phyloP scores from a whole-genome alignment of 2,888 invertebrate species.

The Calephelis perditalis region DNA sequence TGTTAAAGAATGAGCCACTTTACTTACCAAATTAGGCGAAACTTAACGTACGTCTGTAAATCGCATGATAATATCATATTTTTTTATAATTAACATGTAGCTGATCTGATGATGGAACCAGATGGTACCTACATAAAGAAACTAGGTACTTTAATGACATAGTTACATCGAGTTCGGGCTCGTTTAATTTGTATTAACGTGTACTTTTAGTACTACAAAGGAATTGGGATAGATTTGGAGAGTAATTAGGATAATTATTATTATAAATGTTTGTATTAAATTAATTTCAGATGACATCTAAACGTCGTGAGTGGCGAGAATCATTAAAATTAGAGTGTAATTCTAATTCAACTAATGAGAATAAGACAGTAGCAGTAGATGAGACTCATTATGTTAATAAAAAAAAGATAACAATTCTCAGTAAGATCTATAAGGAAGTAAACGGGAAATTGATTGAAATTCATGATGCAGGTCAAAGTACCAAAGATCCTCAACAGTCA shows the following conservation, averaged over 20 bases:
- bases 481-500: neutral
- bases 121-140: no score
- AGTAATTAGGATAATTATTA: neutral
- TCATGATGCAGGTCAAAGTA: neutral
- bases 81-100: no score
- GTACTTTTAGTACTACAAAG: no score
- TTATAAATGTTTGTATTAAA: neutral
- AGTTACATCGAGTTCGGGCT: no score
- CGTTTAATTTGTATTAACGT: no score
- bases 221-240: no score
- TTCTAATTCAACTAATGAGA: neutral
- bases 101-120: no score
- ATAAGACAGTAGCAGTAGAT: neutral
- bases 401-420: slow-evolving; percentile 2
- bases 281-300: neutral
- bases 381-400: neutral
- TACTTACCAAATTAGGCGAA: no score
- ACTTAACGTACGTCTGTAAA: no score
- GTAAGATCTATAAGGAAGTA: slow-evolving; percentile 3
- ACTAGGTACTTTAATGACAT: no score
- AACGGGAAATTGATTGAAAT: neutral
- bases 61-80: no score
- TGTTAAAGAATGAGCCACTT: no score
- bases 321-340: neutral
- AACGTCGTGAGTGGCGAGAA: neutral